phyloP scores from a whole-genome alignment of 2,797 vertebrate genomes.

The Leuciscus waleckii region DNA sequence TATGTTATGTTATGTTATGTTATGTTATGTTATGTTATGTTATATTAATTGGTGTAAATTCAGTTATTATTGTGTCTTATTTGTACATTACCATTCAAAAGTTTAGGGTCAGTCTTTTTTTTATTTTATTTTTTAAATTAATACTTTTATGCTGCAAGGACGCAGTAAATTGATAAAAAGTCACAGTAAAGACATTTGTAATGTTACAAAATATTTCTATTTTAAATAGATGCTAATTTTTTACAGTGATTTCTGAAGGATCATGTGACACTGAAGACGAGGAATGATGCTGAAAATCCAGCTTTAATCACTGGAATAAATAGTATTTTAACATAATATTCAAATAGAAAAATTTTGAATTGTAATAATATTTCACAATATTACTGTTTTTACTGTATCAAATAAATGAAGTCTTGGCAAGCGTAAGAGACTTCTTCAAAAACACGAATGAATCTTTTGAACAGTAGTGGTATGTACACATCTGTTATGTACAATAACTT shows the following conservation, averaged over 20 bases:
- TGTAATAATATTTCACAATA: not conserved
- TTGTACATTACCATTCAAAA: not conserved
- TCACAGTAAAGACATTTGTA: not conserved
- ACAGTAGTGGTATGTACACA: not conserved
- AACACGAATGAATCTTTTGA: not conserved
- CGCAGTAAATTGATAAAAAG: not conserved
- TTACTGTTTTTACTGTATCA: not conserved
- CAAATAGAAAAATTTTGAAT: not conserved
- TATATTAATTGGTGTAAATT: not conserved
- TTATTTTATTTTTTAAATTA: not conserved
- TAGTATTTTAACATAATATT: too few species aligned
- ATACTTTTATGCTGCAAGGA: not conserved
- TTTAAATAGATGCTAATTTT: not conserved
- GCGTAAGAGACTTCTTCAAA: not conserved
- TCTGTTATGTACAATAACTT: not conserved
- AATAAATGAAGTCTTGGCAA: not conserved
- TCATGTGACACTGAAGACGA: not conserved
- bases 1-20: too few species aligned
- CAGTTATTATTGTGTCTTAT: not conserved
- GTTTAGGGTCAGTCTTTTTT: too few species aligned
- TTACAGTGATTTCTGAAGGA: not conserved
- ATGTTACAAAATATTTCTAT: not conserved
- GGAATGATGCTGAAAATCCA: not conserved
- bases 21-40: not conserved
- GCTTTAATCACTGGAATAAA: not conserved